Percentiles rank a stretch among this genome's conserved stretches.
Evolutionary conservation across 2,888 invertebrate species (phyloP).

Genomic region (Abrostola triplasia): DNA sequence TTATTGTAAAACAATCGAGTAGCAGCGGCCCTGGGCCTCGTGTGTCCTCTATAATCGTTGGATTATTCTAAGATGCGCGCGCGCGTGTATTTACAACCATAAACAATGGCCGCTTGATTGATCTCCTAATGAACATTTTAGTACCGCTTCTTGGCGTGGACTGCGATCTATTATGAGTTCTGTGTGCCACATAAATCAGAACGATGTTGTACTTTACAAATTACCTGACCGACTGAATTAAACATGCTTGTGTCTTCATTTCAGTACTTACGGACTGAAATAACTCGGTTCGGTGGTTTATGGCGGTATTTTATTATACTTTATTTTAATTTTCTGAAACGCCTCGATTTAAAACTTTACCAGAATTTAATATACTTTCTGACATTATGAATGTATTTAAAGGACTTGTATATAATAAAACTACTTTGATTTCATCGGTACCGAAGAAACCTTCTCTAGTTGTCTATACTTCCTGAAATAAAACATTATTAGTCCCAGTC

Average conservation of each 20-base stretch:
- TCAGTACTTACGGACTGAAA: not conserved
- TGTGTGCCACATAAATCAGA: slow-evolving; percentile 3
- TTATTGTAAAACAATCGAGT: no score
- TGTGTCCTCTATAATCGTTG: no score
- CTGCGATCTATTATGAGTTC: slow-evolving; percentile 1
- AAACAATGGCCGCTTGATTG: slow-evolving; percentile 26
- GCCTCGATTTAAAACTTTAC: no score
- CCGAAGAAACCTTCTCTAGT: no score
- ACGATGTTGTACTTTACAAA: slow-evolving; percentile 7
- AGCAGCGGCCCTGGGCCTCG: not conserved
- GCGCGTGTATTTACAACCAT: slow-evolving; percentile 12
- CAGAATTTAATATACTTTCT: no score
- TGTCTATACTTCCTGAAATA: no score
- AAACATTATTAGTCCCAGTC: no score
- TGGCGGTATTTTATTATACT: not conserved
- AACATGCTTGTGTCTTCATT: not conserved
- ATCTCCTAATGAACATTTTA: slow-evolving; percentile 20
- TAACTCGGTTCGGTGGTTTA: not conserved
- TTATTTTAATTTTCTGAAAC: no score
- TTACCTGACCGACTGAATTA: not conserved
- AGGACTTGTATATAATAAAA: no score
- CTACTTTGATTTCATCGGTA: no score
- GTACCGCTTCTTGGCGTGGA: not conserved
- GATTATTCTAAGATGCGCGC: slow-evolving; percentile 7
- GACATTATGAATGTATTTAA: no score